phyloP scores from a whole-genome alignment of 2,113 vertebrate genomes.

The Saccopteryx bilineata region DNA sequence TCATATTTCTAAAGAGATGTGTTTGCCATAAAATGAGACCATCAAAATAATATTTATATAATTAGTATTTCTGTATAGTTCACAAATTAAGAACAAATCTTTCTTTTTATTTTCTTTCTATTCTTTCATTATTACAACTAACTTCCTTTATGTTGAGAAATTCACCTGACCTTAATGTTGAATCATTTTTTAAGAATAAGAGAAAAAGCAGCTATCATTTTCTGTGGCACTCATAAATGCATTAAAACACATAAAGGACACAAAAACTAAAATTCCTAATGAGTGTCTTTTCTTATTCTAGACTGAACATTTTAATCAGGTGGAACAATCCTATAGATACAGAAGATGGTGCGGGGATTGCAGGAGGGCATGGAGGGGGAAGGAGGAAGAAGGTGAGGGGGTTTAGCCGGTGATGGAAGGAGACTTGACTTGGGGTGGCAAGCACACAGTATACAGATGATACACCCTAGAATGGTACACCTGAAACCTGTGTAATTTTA shows the following conservation, averaged over 20 bases:
- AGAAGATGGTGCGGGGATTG: too few species aligned
- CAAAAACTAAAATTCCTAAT: neutral
- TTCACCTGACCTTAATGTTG: neutral
- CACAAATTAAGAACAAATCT: neutral
- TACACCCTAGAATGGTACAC: too few species aligned
- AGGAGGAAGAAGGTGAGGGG: too few species aligned
- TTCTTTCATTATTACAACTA: neutral
- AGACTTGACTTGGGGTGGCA: too few species aligned
- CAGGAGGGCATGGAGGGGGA: too few species aligned
- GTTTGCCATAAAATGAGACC: neutral
- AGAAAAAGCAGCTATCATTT: neutral
- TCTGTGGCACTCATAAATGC: neutral
- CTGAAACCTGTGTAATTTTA: too few species aligned
- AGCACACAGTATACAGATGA: too few species aligned
- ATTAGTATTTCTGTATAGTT: neutral
- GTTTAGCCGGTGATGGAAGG: too few species aligned
- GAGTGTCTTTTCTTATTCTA: neutral
- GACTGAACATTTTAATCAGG: too few species aligned
- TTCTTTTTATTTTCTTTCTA: neutral
- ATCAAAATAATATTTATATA: neutral
- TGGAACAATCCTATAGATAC: too few species aligned
- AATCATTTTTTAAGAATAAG: neutral
- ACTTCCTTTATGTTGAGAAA: neutral
- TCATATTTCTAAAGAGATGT: neutral
- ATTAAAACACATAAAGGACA: neutral